Evolutionary conservation across 2,888 invertebrate genomes (phyloP).

Genomic region (Sesamia inferens): DNA sequence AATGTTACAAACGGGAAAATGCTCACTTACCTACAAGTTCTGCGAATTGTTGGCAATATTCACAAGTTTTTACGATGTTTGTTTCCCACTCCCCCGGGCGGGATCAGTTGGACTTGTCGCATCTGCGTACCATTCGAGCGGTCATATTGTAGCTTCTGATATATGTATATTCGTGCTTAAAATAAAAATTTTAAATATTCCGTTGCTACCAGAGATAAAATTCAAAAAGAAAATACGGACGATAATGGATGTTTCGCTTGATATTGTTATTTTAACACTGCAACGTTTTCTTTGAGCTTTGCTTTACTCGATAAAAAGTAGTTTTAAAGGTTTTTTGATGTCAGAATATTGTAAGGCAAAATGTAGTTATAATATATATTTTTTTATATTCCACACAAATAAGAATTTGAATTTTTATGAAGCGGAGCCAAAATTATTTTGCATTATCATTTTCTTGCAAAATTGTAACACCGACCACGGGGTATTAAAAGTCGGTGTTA

Average conservation of each 20-base stretch:
- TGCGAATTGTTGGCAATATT: constrained; percentile 80
- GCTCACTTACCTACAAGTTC: constrained; percentile 78
- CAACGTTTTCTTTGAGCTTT: constrained; percentile 36
- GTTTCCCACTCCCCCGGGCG: constrained; percentile 74
- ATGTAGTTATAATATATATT: constrained; percentile 36
- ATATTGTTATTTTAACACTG: constrained; percentile 52
- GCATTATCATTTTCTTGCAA: constrained; percentile 24
- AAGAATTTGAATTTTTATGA: constrained; percentile 28
- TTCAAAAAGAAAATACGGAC: constrained; percentile 58
- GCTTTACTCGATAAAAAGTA: constrained; percentile 38
- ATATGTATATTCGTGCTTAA: constrained; percentile 69
- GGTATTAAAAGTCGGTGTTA: neutral
- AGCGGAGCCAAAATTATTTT: constrained; percentile 17
- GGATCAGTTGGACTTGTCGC: constrained; percentile 80
- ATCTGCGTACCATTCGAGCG: constrained; percentile 81
- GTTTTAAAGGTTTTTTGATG: constrained; percentile 34
- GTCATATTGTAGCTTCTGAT: constrained; percentile 76
- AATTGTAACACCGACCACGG: constrained; percentile 12
- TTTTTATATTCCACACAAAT: constrained; percentile 30
- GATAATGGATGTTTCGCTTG: constrained; percentile 51
- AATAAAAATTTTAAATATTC: constrained; percentile 64
- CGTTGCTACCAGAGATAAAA: constrained; percentile 57
- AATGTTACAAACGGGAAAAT: constrained; percentile 75
- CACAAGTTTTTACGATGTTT: constrained; percentile 84
- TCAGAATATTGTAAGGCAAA: constrained; percentile 26